Percentiles rank a stretch among this genome's conserved stretches.
phyloP scores from a whole-genome alignment of 2,888 invertebrate species.

The Flexamia atlantica region DNA sequence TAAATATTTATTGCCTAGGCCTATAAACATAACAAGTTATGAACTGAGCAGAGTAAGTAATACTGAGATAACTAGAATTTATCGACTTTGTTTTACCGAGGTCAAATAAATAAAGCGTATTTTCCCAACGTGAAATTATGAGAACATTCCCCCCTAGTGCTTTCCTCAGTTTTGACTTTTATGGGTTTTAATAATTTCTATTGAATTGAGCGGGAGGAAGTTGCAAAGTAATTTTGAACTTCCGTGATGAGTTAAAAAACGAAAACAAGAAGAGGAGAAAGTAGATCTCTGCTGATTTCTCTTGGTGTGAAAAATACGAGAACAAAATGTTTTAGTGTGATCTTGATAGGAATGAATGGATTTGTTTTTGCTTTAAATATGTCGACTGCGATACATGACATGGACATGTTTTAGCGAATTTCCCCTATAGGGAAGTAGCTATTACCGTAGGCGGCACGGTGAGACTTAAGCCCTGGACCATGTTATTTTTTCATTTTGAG shows the following conservation, averaged over 20 bases:
- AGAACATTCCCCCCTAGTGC: not conserved
- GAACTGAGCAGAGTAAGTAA: not conserved
- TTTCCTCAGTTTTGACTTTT: constrained; percentile 3
- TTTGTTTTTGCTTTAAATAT: too few species aligned
- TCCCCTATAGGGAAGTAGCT: too few species aligned
- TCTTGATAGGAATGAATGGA: too few species aligned
- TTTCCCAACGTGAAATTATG: not conserved
- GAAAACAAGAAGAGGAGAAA: not conserved
- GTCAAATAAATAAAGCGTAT: not conserved
- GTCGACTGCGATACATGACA: too few species aligned
- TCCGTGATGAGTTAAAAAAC: constrained; percentile 22
- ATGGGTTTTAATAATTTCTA: not conserved
- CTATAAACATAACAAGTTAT: not conserved
- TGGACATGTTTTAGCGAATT: too few species aligned
- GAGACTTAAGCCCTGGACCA: too few species aligned
- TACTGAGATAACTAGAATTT: not conserved
- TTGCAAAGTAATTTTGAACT: constrained; percentile 44
- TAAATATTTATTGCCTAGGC: constrained; percentile 42
- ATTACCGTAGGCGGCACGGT: too few species aligned
- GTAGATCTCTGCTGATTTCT: not conserved
- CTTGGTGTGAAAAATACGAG: not conserved
- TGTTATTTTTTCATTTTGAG: too few species aligned
- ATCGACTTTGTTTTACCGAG: not conserved
- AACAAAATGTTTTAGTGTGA: too few species aligned
- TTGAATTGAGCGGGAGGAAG: constrained; percentile 36